These are phyloP conservation scores for Rhingia rostrata DNA, from an alignment of 2,888 invertebrate genomes.

Conservation along the genomic window DNA sequence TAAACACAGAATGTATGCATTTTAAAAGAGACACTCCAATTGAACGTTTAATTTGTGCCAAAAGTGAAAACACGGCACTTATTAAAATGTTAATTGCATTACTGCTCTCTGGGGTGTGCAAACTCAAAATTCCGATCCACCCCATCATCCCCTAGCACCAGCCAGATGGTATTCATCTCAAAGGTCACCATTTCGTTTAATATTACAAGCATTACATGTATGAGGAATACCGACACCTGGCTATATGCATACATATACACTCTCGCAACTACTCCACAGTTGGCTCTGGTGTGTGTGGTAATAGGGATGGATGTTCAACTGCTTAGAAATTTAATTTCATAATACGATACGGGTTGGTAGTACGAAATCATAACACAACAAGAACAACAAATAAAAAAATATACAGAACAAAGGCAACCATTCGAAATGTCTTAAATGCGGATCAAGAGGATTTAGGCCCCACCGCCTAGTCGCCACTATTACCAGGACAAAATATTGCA, in stretches of 20 bases:
- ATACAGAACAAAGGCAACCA: constrained; percentile 13
- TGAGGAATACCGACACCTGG: constrained; percentile 10
- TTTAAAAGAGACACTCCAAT: background rate
- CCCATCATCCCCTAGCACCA: background rate
- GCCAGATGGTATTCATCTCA: constrained; percentile 17
- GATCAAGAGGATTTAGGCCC: constrained; percentile 44
- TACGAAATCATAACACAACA: constrained; percentile 2
- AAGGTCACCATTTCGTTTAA: constrained; percentile 30
- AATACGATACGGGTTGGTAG: constrained; percentile 19
- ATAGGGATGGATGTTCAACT: background rate
- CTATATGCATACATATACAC: background rate
- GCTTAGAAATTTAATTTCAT: constrained; percentile 38
- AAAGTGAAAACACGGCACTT: background rate
- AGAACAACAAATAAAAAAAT: background rate
- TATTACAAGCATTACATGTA: constrained; percentile 22
- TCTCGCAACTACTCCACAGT: too few species aligned
- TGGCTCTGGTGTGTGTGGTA: too few species aligned
- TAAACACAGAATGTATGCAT: too few species aligned
- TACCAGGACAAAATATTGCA: constrained; percentile 54
- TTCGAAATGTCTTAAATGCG: constrained; percentile 51
- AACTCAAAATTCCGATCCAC: too few species aligned
- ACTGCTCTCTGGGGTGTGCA: background rate
- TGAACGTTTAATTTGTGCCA: background rate
- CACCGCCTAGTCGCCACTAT: constrained; percentile 37
- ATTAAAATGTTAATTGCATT: constrained; percentile 2